Evolutionary conservation across 2,888 invertebrate genomes (phyloP).

Genomic region (Rhopalosiphum nymphaeae): DNA sequence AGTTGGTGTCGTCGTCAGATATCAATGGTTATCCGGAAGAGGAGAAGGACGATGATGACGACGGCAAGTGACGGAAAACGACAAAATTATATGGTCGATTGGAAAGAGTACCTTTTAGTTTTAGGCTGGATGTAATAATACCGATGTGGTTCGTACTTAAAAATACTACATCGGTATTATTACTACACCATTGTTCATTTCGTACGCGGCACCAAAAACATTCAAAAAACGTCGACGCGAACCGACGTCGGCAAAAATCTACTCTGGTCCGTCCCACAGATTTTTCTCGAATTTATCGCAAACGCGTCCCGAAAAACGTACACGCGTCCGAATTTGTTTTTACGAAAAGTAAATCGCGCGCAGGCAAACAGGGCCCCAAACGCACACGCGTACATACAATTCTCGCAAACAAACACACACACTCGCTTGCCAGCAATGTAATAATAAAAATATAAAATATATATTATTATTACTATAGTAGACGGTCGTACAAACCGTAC

Average conservation of each 20-base stretch:
- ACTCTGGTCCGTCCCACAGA: neutral
- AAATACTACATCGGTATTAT: neutral
- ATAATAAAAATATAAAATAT: slow-evolving; percentile 23
- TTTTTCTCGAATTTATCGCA: neutral
- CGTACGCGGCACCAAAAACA: neutral
- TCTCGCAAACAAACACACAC: slow-evolving; percentile 15
- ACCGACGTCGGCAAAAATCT: neutral
- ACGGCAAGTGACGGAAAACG: neutral
- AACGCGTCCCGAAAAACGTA: slow-evolving; percentile 22
- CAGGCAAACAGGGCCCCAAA: neutral
- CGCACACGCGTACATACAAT: slow-evolving; percentile 35
- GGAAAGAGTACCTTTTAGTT: neutral
- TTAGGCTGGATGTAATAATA: neutral
- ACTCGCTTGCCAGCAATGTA: slow-evolving; percentile 16
- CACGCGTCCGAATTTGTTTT: slow-evolving; percentile 42
- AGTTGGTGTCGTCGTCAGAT: neutral
- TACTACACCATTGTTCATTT: neutral
- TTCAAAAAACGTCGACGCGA: neutral
- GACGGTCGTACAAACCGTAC: neutral
- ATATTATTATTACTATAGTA: neutral
- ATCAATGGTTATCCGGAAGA: neutral
- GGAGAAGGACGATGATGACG: no score
- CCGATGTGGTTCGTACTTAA: no score
- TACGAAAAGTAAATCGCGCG: neutral
- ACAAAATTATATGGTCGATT: neutral